Evolutionary conservation across 2,797 vertebrate genomes (phyloP).

Genomic region (Ataeniobius toweri): DNA sequence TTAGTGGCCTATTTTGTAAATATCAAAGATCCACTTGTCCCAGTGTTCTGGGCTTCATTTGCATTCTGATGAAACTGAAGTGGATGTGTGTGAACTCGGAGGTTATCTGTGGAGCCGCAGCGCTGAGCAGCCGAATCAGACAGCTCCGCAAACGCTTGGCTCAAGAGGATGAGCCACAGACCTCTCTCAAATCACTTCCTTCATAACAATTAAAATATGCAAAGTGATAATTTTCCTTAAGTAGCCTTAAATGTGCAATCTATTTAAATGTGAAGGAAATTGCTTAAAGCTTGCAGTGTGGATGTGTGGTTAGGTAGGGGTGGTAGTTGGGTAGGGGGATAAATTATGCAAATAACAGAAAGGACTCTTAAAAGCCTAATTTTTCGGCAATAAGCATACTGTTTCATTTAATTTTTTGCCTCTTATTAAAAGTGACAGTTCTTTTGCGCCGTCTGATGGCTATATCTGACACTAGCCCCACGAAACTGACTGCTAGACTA

Average conservation of each 20-base stretch:
- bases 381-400: conserved; percentile 99
- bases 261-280: conserved; percentile 99
- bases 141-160: conserved; percentile 88
- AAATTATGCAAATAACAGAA: conserved; percentile 99
- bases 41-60: conserved; percentile 93
- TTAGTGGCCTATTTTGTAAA: conserved; percentile 99
- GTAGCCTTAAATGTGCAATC: conserved; percentile 99
- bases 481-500: conserved; percentile 95
- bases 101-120: conserved; percentile 98
- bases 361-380: conserved; percentile 99
- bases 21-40: conserved; percentile 98
- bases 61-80: conserved; percentile 99
- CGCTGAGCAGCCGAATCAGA: conserved; percentile 91
- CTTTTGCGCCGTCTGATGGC: conserved; percentile 99
- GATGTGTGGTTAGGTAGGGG: conserved; percentile 68
- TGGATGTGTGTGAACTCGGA: conserved; percentile 94
- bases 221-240: conserved; percentile 99
- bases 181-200: conserved; percentile 99
- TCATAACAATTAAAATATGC: conserved; percentile 99
- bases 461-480: conserved; percentile 98
- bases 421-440: conserved; percentile 99
- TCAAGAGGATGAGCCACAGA: conserved; percentile 97
- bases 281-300: conserved; percentile 96
- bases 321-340: conserved; percentile 86
- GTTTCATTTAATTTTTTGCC: conserved; percentile 99